phyloP scores from a whole-genome alignment of 53 echinoderm and acorn worm genomes.

The Luidia sarsii region DNA sequence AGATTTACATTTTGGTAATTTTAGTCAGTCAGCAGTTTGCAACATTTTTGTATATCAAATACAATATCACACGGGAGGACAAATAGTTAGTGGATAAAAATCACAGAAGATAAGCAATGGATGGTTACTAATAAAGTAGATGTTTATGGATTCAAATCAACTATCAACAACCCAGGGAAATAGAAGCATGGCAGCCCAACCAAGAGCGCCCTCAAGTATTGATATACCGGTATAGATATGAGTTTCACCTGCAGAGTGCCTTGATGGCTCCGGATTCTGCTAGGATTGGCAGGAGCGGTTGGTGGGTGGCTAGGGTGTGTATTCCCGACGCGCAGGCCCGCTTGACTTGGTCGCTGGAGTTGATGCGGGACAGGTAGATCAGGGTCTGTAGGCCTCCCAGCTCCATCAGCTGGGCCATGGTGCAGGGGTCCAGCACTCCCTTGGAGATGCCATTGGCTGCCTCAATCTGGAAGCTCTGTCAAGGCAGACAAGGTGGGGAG shows the following conservation, averaged over 20 bases:
- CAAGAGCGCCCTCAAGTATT: background rate
- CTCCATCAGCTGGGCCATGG: constrained; percentile 75
- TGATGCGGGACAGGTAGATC: constrained; percentile 75
- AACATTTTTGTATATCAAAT: no score
- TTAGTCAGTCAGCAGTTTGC: no score
- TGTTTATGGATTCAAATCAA: background rate
- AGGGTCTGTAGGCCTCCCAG: constrained; percentile 90
- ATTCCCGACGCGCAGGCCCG: constrained; percentile 81
- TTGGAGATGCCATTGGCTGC: constrained; percentile 77
- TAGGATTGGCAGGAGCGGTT: constrained; percentile 72
- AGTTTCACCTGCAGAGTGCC: constrained; percentile 84
- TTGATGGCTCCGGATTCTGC: constrained; percentile 84
- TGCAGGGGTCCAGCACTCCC: constrained; percentile 60
- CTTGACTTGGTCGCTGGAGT: constrained; percentile 66
- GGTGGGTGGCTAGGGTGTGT: constrained; percentile 80
- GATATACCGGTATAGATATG: no score
- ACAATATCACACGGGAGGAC: no score
- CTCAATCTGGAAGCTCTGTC: constrained; percentile 79
- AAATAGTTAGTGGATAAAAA: background rate
- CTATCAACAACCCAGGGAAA: background rate
- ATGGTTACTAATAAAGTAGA: background rate
- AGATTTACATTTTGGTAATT: no score
- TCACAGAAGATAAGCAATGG: background rate
- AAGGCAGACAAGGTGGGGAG: constrained; percentile 27
- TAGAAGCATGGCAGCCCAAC: no score